Conservation (phyloP, 1,140 invertebrate genomes). For the Hylyphantes graminicola region DNA sequence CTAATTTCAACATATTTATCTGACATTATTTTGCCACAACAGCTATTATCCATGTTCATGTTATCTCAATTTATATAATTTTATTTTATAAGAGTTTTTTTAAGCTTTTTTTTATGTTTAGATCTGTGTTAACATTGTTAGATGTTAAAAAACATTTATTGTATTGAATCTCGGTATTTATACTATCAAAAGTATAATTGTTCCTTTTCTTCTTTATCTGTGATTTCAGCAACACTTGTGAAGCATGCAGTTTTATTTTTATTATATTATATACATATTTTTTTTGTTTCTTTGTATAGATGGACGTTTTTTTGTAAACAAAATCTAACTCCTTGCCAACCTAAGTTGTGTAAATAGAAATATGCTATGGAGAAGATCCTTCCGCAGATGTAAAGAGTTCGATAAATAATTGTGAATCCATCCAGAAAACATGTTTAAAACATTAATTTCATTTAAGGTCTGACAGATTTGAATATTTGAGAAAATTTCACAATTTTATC, state of each 20-base stretch:
- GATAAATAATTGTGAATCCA: no score
- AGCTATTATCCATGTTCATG: background rate
- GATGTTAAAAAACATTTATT: slow-evolving; percentile 6
- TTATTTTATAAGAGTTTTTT: slow-evolving; percentile 2
- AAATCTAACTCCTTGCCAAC: no score
- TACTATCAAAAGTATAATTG: background rate
- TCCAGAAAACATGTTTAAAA: no score
- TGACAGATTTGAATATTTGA: no score
- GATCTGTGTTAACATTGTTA: slow-evolving; percentile 15
- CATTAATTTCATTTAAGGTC: no score
- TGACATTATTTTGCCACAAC: slow-evolving; percentile 3
- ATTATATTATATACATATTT: background rate
- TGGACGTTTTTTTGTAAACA: no score
- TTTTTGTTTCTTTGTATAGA: no score
- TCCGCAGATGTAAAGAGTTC: no score
- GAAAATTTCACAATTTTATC: no score
- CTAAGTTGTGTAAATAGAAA: no score
- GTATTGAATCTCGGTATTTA: slow-evolving; percentile 5
- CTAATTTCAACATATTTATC: background rate
- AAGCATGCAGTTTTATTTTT: slow-evolving; percentile 7
- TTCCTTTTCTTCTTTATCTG: slow-evolving; percentile 26
- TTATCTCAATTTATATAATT: slow-evolving; percentile 6
- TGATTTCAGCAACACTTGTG: slow-evolving; percentile 16
- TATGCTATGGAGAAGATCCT: no score
- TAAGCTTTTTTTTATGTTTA: background rate